Percentiles rank a stretch among this genome's conserved stretches.
Evolutionary conservation across 2,888 invertebrate genomes (phyloP).

Genomic region (Polydrusus cervinus): DNA sequence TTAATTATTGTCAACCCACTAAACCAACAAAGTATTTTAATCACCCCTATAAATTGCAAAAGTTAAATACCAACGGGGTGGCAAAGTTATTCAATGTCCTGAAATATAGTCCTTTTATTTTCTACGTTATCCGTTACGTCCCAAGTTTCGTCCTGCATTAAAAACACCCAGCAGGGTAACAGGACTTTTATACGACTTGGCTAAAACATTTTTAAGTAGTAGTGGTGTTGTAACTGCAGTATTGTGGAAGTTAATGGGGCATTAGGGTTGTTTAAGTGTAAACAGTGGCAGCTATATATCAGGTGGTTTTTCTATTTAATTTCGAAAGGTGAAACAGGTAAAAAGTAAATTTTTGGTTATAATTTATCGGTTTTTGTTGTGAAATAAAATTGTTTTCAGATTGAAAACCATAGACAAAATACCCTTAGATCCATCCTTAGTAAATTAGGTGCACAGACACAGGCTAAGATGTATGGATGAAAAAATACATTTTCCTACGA

Average conservation of each 20-base stretch:
- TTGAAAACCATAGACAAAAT: no score
- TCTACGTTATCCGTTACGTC: constrained; percentile 26
- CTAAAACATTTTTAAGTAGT: constrained; percentile 30
- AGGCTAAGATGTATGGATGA: no score
- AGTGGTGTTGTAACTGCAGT: constrained; percentile 10
- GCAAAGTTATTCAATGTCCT: constrained; percentile 48
- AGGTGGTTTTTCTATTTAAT: not conserved
- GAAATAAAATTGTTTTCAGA: no score
- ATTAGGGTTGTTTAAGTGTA: constrained; percentile 1
- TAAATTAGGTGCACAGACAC: no score
- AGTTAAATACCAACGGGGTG: constrained; percentile 46
- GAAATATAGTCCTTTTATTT: constrained; percentile 46
- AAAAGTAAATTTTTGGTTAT: not conserved
- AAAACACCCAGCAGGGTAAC: constrained; percentile 29
- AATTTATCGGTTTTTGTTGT: no score
- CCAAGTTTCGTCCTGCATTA: constrained; percentile 42
- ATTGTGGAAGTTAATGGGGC: constrained; percentile 19
- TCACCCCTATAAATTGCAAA: constrained; percentile 46
- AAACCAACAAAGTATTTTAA: constrained; percentile 51
- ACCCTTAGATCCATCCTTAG: no score
- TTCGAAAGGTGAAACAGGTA: not conserved
- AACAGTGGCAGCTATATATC: not conserved
- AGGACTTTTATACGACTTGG: constrained; percentile 42
- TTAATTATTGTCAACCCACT: constrained; percentile 47
- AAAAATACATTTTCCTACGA: no score